Evolutionary conservation across 2,113 vertebrate species (phyloP), one percentile per base, ranked within the genome.

Genomic region (Oxyruncus cristatus): DNA sequence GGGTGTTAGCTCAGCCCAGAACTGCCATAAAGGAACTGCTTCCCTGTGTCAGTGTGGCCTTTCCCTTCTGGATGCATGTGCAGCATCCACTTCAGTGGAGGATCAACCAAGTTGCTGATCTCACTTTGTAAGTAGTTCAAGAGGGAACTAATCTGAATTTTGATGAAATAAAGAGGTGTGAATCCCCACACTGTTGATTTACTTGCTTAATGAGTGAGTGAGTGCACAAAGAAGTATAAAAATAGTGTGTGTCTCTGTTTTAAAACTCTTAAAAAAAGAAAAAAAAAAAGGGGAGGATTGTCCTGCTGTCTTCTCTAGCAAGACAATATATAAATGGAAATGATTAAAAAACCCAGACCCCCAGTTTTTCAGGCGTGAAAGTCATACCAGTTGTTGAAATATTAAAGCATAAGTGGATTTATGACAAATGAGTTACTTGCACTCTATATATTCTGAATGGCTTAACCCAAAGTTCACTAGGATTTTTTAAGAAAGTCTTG

Each of bases 261-360:
- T 70, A 46, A 44, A 44, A 4, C 2, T 33, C 22, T 23, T 47
- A 1, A 30, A n/a, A 49, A 53, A 53, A 21, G 33, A 21, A n/a
- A 59, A 49, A 21, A 28, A 56, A 4, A 17, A 2, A 7, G 33
- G 3, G 13, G 23, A 44, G 14, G 59, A 50, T 58, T 75, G 28
- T 47, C 9, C 27, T 77, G 15, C 16, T 56, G 33, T 27, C 14
- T 90, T 71, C 32, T 71, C 32, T 79, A 71, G 26, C 20, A 88
- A 33, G 41, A n/a, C 8, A 53, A 22, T 49, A 8, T 77, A 66
- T 47, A 53, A 75, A 41, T 77, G 12, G 22, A 77, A 92, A 79
- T 49, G 0, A 85, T 75, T 78, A 17, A n/a, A 74, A 88, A 88
- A 26, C 3, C 2, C 14, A 72, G 52, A 4, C 1, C 1, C 6